These are phyloP conservation scores for Euplagia quadripunctaria DNA, from an alignment of 2,888 invertebrate genomes.

Conservation along the genomic window DNA sequence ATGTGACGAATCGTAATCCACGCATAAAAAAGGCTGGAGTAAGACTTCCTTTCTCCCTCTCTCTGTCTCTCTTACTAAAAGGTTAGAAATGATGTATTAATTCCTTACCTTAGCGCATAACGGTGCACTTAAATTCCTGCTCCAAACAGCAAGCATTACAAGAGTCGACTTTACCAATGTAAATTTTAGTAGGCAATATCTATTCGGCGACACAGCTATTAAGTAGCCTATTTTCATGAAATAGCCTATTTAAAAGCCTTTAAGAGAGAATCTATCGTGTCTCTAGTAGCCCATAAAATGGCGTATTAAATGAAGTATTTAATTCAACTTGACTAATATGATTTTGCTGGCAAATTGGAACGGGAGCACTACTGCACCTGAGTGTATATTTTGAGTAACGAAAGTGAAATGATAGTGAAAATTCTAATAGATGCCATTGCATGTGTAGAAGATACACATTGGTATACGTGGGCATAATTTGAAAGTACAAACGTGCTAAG, in stretches of 20 bases:
- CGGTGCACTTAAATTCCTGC: too few relatives aligned
- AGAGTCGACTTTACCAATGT: background rate
- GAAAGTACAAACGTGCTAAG: too few relatives aligned
- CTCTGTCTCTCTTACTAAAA: background rate
- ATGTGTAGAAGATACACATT: too few relatives aligned
- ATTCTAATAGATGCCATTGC: too few relatives aligned
- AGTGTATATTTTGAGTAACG: slow-evolving; percentile 20
- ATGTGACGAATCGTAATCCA: too few relatives aligned
- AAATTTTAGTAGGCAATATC: slow-evolving; percentile 8
- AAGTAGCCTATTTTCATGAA: slow-evolving; percentile 3
- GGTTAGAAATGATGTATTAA: background rate
- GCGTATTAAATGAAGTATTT: slow-evolving; percentile 29
- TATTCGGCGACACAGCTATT: slow-evolving; percentile 4
- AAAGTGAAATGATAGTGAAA: slow-evolving; percentile 1
- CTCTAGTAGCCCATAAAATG: slow-evolving; percentile 11
- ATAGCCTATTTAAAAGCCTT: slow-evolving; percentile 14
- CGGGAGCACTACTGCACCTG: slow-evolving; percentile 28
- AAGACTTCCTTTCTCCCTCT: background rate
- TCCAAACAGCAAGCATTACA: too few relatives aligned
- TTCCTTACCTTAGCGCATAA: background rate
- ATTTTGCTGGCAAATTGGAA: slow-evolving; percentile 32
- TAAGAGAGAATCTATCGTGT: slow-evolving; percentile 8
- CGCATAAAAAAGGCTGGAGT: too few relatives aligned
- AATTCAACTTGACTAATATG: slow-evolving; percentile 31
- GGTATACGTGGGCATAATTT: too few relatives aligned